phyloP scores from a whole-genome alignment of 1,140 invertebrate genomes.

The Drosophila melanogaster region DNA sequence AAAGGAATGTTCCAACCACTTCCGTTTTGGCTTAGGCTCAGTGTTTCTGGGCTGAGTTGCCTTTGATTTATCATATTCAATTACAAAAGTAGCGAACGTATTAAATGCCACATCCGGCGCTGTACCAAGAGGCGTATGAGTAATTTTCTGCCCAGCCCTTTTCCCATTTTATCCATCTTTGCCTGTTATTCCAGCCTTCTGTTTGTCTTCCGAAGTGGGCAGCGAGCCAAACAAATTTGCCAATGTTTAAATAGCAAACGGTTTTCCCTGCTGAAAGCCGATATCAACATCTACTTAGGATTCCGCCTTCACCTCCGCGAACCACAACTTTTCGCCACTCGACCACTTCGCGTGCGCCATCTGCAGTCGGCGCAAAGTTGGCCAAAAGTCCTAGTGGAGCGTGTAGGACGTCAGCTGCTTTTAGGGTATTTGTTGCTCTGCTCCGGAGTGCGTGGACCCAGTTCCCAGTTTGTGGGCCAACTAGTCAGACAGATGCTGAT shows the following conservation, averaged over 20 bases:
- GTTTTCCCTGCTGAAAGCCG: constrained; percentile 58
- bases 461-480: constrained; percentile 30
- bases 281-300: constrained; percentile 73
- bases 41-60: constrained; percentile 13
- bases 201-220: constrained; percentile 49
- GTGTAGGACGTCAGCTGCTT: constrained; percentile 70
- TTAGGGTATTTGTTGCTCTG: constrained; percentile 10
- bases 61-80: constrained; percentile 84
- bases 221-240: constrained; percentile 38
- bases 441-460: constrained; percentile 18
- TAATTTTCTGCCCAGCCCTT: constrained; percentile 54
- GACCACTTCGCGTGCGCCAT: constrained; percentile 63
- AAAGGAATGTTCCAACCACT: constrained; percentile 40
- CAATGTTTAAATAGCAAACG: constrained; percentile 59
- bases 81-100: constrained; percentile 77
- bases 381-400: constrained; percentile 67
- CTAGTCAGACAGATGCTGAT: constrained; percentile 66
- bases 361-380: constrained; percentile 56
- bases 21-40: constrained; percentile 43
- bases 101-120: constrained; percentile 69
- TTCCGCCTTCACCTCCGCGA: constrained; percentile 9
- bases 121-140: constrained; percentile 67
- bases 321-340: constrained; percentile 25
- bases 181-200: constrained; percentile 30
- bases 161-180: constrained; percentile 16